Conservation (phyloP, 2,113 vertebrate genomes). For the Euleptes europaea region DNA sequence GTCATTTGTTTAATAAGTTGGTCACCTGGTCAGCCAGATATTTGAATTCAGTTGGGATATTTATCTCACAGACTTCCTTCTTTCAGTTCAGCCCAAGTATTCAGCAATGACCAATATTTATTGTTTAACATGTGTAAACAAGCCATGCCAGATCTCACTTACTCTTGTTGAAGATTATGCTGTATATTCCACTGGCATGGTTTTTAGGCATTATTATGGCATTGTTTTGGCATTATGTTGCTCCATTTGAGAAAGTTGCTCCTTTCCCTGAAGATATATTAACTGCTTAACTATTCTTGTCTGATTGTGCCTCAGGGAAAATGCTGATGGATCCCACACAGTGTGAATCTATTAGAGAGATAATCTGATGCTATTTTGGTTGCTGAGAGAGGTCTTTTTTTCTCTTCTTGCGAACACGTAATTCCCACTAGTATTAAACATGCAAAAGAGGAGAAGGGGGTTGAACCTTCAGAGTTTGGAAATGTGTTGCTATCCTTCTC, state of each 20-base stretch:
- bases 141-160: background rate
- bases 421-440: slow-evolving; percentile 73
- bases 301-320: slow-evolving; percentile 70
- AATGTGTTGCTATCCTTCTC: slow-evolving; percentile 62
- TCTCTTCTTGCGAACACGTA: slow-evolving; percentile 63
- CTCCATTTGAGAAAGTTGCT: slow-evolving; percentile 65
- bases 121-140: background rate
- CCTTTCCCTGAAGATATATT: slow-evolving; percentile 67
- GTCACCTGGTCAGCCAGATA: too few relatives aligned
- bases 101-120: background rate
- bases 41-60: background rate
- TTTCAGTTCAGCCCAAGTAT: background rate
- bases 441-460: slow-evolving; percentile 52
- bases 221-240: slow-evolving; percentile 54
- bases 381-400: slow-evolving; percentile 56
- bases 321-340: slow-evolving; percentile 74
- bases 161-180: background rate
- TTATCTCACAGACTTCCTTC: background rate
- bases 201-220: background rate
- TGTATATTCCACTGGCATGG: background rate
- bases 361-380: slow-evolving; percentile 74
- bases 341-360: slow-evolving; percentile 76
- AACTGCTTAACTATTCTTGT: slow-evolving; percentile 73
- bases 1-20: too few relatives aligned
- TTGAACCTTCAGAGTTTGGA: slow-evolving; percentile 50